These are phyloP conservation scores for Leptodactylus fallax DNA, from an alignment of 2,797 vertebrate genomes.

Conservation along the genomic window DNA sequence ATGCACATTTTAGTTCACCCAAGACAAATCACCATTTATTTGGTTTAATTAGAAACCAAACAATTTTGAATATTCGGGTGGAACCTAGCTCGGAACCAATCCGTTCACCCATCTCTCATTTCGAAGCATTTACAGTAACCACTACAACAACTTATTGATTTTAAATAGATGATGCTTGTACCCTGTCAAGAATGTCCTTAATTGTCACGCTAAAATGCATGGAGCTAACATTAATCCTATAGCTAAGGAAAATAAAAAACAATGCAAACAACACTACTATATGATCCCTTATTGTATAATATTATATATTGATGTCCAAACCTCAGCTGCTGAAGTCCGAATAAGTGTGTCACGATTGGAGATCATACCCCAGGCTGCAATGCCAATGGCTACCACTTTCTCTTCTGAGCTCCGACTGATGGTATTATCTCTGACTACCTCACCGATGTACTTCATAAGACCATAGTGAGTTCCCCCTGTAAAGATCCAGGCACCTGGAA, in stretches of 20 bases:
- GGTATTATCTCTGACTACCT: slow-evolving; percentile 82
- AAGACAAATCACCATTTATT: no score
- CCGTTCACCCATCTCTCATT: no score
- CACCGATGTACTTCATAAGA: slow-evolving; percentile 81
- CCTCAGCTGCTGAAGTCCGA: slow-evolving; percentile 66
- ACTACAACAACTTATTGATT: background rate
- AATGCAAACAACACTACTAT: background rate
- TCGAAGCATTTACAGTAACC: no score
- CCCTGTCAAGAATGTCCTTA: background rate
- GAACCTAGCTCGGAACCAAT: no score
- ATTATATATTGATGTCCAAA: slow-evolving; percentile 45
- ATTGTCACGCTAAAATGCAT: background rate
- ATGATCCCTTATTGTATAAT: background rate
- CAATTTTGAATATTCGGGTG: no score
- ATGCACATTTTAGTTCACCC: no score
- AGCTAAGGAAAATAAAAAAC: background rate
- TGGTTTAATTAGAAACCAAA: no score
- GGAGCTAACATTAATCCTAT: background rate
- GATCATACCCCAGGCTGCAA: slow-evolving; percentile 81
- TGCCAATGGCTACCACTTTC: slow-evolving; percentile 79
- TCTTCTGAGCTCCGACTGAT: slow-evolving; percentile 80
- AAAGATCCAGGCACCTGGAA: slow-evolving; percentile 80
- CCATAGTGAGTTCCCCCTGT: slow-evolving; percentile 79
- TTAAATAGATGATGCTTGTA: background rate
- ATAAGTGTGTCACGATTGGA: slow-evolving; percentile 77